Evolutionary conservation across 2,797 vertebrate species (phyloP).

Genomic region (Menidia menidia): DNA sequence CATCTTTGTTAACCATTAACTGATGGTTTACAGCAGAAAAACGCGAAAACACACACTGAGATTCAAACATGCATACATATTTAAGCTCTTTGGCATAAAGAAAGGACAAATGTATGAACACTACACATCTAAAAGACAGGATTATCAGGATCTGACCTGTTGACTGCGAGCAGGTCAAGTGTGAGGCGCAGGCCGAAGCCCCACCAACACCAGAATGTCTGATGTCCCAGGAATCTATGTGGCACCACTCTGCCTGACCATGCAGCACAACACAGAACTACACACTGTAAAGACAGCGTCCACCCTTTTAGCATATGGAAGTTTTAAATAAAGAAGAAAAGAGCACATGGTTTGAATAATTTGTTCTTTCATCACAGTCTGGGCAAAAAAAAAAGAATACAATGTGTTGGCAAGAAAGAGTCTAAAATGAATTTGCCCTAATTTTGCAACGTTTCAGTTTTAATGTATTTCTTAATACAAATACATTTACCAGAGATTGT

Average conservation of each 20-base stretch:
- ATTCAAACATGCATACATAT: slow-evolving; percentile 18
- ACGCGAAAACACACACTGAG: slow-evolving; percentile 10
- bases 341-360: background rate
- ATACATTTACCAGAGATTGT: too few species aligned
- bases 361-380: background rate
- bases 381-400: background rate
- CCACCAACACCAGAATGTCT: slow-evolving; percentile 68
- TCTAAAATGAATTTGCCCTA: too few species aligned
- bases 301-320: background rate
- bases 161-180: slow-evolving; percentile 70
- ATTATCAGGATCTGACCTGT: slow-evolving; percentile 76
- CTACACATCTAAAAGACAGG: slow-evolving; percentile 60
- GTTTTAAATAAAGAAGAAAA: too few species aligned
- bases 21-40: slow-evolving; percentile 13
- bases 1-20: slow-evolving; percentile 7
- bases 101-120: slow-evolving; percentile 42
- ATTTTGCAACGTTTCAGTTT: too few species aligned
- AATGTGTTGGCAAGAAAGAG: too few species aligned
- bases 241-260: slow-evolving; percentile 52
- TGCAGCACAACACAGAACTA: slow-evolving; percentile 30
- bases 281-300: background rate
- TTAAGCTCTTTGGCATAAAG: slow-evolving; percentile 27
- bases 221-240: slow-evolving; percentile 70
- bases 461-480: background rate
- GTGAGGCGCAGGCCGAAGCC: slow-evolving; percentile 61